Conservation (phyloP, 2,888 invertebrate genomes). For the Diploptera punctata region DNA sequence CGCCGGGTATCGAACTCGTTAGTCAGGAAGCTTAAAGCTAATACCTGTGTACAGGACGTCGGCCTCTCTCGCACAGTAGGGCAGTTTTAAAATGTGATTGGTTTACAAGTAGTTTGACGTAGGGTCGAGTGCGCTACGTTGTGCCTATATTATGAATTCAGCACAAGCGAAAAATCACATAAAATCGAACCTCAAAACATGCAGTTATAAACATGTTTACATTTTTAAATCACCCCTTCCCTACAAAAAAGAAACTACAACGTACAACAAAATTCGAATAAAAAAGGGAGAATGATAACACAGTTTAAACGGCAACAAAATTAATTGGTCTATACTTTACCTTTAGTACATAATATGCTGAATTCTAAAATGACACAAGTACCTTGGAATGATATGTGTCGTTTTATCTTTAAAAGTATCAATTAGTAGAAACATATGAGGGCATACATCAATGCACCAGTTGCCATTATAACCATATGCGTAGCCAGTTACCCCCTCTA, state of each 20-base stretch:
- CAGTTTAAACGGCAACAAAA: conserved; percentile 8
- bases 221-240: not conserved
- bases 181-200: no score
- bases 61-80: no score
- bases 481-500: no score
- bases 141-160: no score
- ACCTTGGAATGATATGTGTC: not conserved
- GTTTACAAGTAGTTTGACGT: no score
- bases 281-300: not conserved
- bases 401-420: not conserved
- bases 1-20: no score
- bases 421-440: conserved; percentile 8
- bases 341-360: not conserved
- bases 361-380: not conserved
- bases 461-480: not conserved
- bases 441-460: conserved; percentile 1
- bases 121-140: no score
- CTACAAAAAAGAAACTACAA: no score
- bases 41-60: no score
- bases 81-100: no score
- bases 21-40: no score
- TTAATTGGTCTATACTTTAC: conserved; percentile 16
- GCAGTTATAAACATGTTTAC: not conserved
- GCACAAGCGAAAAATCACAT: no score
- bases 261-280: not conserved